phyloP scores from a whole-genome alignment of 2,888 invertebrate genomes.

The Colletes collaris region DNA sequence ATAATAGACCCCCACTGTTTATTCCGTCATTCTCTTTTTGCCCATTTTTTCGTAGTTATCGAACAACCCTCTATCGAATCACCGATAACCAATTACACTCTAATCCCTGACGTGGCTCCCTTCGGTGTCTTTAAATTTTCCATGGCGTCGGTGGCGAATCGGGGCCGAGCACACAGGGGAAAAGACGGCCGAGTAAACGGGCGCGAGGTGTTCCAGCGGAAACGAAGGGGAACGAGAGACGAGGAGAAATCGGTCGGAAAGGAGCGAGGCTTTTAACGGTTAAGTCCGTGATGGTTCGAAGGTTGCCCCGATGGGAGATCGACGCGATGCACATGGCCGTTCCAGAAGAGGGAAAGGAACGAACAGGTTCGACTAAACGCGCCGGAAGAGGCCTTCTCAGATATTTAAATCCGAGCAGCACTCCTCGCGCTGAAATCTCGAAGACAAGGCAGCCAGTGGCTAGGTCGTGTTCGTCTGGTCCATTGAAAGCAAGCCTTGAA shows the following conservation, averaged over 20 bases:
- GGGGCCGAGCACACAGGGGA: constrained; percentile 7
- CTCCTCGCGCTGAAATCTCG: constrained; percentile 63
- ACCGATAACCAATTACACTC: constrained; percentile 26
- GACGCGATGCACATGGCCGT: constrained; percentile 48
- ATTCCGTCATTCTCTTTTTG: no score
- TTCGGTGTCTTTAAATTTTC: constrained; percentile 9
- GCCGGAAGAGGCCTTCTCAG: constrained; percentile 55
- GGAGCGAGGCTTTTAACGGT: constrained; percentile 61
- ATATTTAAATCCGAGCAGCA: constrained; percentile 73
- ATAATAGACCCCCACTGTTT: no score
- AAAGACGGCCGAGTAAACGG: constrained; percentile 30
- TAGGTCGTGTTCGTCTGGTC: constrained; percentile 35
- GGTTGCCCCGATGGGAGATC: constrained; percentile 67
- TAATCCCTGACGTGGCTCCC: not conserved
- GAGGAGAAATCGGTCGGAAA: constrained; percentile 49
- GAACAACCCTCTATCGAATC: not conserved
- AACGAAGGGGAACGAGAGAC: constrained; percentile 45
- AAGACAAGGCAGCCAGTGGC: constrained; percentile 27
- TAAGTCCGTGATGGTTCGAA: constrained; percentile 56
- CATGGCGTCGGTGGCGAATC: not conserved
- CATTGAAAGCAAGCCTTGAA: constrained; percentile 35
- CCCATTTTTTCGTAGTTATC: not conserved
- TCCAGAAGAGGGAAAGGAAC: constrained; percentile 6
- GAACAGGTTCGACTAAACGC: constrained; percentile 60
- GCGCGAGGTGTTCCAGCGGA: constrained; percentile 53